phyloP scores from a whole-genome alignment of 2,113 vertebrate species.

The Shinisaurus crocodilurus region DNA sequence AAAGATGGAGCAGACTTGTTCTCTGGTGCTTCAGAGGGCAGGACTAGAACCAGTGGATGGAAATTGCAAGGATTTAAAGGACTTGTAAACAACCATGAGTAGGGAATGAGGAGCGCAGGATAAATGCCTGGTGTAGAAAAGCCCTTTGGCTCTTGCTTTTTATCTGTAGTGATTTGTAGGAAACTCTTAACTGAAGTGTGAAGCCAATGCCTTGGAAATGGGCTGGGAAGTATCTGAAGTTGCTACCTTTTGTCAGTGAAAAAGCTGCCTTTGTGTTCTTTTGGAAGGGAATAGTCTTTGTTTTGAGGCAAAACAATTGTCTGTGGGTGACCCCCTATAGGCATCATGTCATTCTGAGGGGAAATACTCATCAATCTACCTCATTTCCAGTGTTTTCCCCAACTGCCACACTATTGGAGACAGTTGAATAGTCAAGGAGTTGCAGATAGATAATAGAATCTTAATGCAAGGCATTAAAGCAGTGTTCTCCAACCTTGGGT shows the following conservation, averaged over 20 bases:
- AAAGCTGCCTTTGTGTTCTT: neutral
- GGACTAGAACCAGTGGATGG: too few species aligned
- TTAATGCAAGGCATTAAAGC: neutral
- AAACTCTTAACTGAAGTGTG: rapidly evolving
- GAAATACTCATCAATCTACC: too few species aligned
- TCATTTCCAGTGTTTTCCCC: neutral
- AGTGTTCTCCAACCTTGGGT: too few species aligned
- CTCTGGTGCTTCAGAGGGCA: too few species aligned
- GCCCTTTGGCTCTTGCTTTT: slow-evolving; percentile 1
- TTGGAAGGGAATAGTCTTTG: neutral
- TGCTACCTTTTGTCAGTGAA: slow-evolving; percentile 45
- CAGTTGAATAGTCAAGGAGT: neutral
- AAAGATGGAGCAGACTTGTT: too few species aligned
- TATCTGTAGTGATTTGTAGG: slow-evolving; percentile 34
- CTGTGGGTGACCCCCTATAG: neutral
- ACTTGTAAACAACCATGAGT: too few species aligned
- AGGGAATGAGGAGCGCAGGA: too few species aligned
- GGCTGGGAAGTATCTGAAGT: slow-evolving; percentile 44
- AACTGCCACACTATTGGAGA: neutral
- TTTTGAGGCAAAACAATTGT: slow-evolving; percentile 7
- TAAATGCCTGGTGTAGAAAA: neutral
- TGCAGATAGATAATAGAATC: too few species aligned
- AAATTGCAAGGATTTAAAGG: too few species aligned
- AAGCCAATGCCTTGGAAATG: slow-evolving; percentile 32
- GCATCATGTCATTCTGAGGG: neutral